phyloP scores from a whole-genome alignment of 2,888 invertebrate genomes.

The Choristoneura rosaceana region DNA sequence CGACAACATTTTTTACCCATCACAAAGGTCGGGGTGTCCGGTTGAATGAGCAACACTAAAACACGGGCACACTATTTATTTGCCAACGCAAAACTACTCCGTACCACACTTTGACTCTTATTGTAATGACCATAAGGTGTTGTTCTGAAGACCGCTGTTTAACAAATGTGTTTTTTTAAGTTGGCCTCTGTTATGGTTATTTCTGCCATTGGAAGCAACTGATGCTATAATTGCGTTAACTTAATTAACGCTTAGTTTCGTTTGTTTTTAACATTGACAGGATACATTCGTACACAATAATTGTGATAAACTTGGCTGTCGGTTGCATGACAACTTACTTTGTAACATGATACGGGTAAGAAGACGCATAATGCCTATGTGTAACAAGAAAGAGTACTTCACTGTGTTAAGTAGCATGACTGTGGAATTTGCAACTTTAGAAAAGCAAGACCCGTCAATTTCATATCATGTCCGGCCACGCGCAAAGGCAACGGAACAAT shows the following conservation, averaged over 20 bases:
- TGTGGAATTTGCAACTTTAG: too few relatives aligned
- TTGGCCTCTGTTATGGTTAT: constrained; percentile 52
- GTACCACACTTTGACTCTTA: neutral
- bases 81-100: constrained; percentile 26
- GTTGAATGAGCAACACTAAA: constrained; percentile 53
- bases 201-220: constrained; percentile 50
- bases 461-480: too few relatives aligned
- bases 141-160: neutral
- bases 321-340: neutral
- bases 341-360: constrained; percentile 11
- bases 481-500: too few relatives aligned
- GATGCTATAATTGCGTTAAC: constrained; percentile 70
- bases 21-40: constrained; percentile 66
- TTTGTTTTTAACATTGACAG: constrained; percentile 58
- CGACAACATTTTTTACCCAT: constrained; percentile 61
- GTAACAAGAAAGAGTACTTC: neutral
- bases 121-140: neutral
- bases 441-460: too few relatives aligned
- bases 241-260: constrained; percentile 67
- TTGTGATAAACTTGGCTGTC: constrained; percentile 29
- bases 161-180: constrained; percentile 6
- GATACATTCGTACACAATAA: constrained; percentile 55
- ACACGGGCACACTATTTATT: constrained; percentile 23
- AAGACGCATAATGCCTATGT: neutral
- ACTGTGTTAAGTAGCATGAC: too few relatives aligned